Evolutionary conservation across 2,888 invertebrate genomes (phyloP), one percentile per base, ranked within the genome.

Genomic region (Hyalella azteca): DNA sequence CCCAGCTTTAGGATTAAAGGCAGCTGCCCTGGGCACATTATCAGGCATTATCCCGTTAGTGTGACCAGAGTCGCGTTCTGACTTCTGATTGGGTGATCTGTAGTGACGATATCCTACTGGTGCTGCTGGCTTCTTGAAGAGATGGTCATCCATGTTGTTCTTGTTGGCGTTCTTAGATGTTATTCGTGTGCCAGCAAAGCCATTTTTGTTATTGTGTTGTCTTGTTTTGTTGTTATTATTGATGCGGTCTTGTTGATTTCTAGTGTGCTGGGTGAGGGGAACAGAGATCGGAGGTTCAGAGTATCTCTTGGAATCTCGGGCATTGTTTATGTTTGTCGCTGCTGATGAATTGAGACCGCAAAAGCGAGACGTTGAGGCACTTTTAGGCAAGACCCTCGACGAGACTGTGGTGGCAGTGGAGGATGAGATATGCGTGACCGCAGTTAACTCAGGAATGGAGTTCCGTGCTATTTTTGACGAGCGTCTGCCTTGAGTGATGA

Each of bases 401-500:
- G 76, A 39, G 29, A 76, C 79, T 4, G 50, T 49, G 5, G 75
- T 49, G 40, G 73, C 36, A 26, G 78, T 49, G 29, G 79, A 50
- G 73, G 45, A 39, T 22, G 45, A 48, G 49, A 29, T 40, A 32
- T 41, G 26, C 1, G 75, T 75, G 29, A 77, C 77, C 15, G 49
- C 50, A 5, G 77, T 77, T 15, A 77, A 39, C n/a, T 75, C 75
- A 36, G 75, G 75, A 19, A 75, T 75, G 22, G 75, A 75, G 40
- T 75, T 75, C n/a, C 75, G 40, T 29, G 60, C 66, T 22, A 48
- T 22, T 73, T 73, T 82, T 4, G 78, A 80, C 13, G 83, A 77
- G 26, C 75, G 79, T 1, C 79, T 79, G 50, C 78, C 54, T 59
- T 84, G 81, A 50, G 78, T 84, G 13, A 82, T 80, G 41, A 79